Conservation (phyloP, 2,113 vertebrate species). For the Suricata suricatta region DNA sequence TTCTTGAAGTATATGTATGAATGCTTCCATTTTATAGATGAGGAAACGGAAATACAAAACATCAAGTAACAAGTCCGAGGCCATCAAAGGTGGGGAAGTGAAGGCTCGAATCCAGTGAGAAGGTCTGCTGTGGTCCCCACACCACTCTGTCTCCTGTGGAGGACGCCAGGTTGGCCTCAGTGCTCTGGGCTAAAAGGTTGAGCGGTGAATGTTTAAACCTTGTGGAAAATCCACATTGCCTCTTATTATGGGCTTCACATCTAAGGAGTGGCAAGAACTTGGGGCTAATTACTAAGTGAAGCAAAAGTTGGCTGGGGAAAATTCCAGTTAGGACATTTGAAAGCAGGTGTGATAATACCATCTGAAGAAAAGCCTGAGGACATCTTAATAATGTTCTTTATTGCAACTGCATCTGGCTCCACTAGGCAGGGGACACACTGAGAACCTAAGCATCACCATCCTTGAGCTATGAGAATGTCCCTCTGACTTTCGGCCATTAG, state of each 20-base stretch:
- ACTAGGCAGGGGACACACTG: neutral
- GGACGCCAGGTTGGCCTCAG: neutral
- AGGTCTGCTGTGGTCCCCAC: neutral
- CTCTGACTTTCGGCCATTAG: neutral
- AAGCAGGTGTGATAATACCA: neutral
- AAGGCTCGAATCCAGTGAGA: neutral
- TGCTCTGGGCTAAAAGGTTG: neutral
- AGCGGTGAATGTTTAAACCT: neutral
- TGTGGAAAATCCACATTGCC: neutral
- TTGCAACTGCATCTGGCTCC: neutral
- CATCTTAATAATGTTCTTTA: neutral
- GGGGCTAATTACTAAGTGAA: neutral
- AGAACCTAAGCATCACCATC: neutral
- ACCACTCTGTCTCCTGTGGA: neutral
- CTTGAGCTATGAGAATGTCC: neutral
- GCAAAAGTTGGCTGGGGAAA: neutral
- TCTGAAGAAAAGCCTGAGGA: neutral
- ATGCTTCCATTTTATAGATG: neutral
- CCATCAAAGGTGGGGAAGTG: neutral
- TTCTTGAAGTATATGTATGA: neutral
- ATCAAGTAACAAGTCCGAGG: neutral
- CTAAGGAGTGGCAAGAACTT: neutral
- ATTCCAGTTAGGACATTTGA: neutral
- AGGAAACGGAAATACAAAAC: neutral
- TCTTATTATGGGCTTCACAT: neutral